Conservation (phyloP, 2,888 invertebrate genomes). For the Leucoma salicis region DNA sequence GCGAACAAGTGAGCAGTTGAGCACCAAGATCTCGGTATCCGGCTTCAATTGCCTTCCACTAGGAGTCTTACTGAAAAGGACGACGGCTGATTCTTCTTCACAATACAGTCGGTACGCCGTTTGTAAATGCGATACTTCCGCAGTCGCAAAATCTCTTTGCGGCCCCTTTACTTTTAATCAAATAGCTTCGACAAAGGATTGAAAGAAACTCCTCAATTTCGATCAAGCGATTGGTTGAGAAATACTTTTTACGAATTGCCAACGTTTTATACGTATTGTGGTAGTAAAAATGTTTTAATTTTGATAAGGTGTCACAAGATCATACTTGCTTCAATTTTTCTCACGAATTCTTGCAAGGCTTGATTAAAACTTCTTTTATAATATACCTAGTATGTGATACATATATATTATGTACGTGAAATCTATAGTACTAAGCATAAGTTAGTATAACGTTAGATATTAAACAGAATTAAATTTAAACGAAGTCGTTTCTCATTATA, state of each 20-base stretch:
- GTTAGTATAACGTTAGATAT: too few species aligned
- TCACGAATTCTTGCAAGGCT: slow-evolving; percentile 7
- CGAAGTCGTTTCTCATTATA: slow-evolving; percentile 11
- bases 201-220: slow-evolving; percentile 74
- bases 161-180: slow-evolving; percentile 79
- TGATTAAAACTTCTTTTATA: too few species aligned
- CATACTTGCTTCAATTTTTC: background rate
- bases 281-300: slow-evolving; percentile 20
- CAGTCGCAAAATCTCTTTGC: slow-evolving; percentile 64
- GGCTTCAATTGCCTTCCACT: slow-evolving; percentile 63
- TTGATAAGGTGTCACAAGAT: background rate
- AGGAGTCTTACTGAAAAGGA: slow-evolving; percentile 42
- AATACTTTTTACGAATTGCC: slow-evolving; percentile 62
- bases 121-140: slow-evolving; percentile 82
- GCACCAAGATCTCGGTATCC: slow-evolving; percentile 53
- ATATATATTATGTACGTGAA: too few species aligned
- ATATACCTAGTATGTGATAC: too few species aligned
- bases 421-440: too few species aligned
- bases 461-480: slow-evolving; percentile 10
- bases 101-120: slow-evolving; percentile 75
- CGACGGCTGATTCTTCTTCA: slow-evolving; percentile 37
- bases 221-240: slow-evolving; percentile 69
- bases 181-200: slow-evolving; percentile 79
- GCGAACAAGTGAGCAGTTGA: slow-evolving; percentile 61
- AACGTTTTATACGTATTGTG: slow-evolving; percentile 59